These are phyloP conservation scores for Operophtera brumata DNA, from an alignment of 2,888 invertebrate genomes.

Conservation along the genomic window DNA sequence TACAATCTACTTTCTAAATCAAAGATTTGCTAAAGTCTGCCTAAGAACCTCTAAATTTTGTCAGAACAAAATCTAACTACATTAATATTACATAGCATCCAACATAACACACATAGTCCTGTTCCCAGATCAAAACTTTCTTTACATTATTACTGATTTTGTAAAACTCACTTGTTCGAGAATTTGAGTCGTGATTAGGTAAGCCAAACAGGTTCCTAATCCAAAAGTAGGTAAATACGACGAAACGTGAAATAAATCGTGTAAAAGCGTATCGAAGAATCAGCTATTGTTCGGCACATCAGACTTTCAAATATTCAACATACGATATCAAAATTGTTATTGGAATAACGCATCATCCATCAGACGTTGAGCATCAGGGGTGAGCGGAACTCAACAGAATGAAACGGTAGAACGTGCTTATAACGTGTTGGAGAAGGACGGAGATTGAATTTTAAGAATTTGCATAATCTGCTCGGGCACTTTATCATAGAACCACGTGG, in stretches of 20 bases:
- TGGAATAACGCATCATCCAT: constrained; percentile 81
- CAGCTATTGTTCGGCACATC: constrained; percentile 40
- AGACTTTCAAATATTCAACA: constrained; percentile 71
- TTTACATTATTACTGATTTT: too few relatives aligned
- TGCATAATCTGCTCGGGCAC: constrained; percentile 79
- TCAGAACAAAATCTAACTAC: background rate
- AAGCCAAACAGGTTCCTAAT: too few relatives aligned
- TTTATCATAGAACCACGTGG: constrained; percentile 81
- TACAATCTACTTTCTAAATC: too few relatives aligned
- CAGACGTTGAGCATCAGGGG: constrained; percentile 72
- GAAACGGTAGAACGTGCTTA: constrained; percentile 44
- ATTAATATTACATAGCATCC: background rate
- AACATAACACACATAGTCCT: background rate
- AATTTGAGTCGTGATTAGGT: too few relatives aligned
- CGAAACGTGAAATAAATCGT: constrained; percentile 5
- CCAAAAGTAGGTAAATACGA: background rate
- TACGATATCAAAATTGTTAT: constrained; percentile 78
- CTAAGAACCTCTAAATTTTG: too few relatives aligned
- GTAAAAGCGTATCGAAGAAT: constrained; percentile 13
- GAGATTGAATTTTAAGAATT: constrained; percentile 72
- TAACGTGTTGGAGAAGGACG: constrained; percentile 51
- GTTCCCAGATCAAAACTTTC: too few relatives aligned
- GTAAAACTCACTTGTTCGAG: too few relatives aligned
- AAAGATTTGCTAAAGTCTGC: too few relatives aligned
- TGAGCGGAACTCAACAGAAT: constrained; percentile 57